Evolutionary conservation across 2,797 vertebrate species (phyloP), one percentile per base, ranked within the genome.

Genomic region (Telmatherina bonti): DNA sequence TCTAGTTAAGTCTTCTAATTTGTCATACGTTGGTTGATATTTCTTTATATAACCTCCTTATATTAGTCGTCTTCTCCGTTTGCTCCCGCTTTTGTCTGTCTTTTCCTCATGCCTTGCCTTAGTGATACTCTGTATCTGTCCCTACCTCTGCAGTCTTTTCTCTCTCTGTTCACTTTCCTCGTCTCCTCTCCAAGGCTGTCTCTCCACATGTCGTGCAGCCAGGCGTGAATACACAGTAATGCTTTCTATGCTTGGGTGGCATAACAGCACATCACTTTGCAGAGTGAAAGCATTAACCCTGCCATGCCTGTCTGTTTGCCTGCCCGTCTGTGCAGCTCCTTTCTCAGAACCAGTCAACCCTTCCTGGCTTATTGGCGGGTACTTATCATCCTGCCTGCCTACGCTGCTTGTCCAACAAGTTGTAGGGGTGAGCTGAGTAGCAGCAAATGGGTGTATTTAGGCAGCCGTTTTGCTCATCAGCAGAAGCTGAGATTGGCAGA

Each of bases 171-270:
- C 74, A 78, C 76, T 83, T 55, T 69, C 71, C 68, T 81, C 43
- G 65, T 74, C 74, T 81, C 75, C 68, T 85, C 61, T 64, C 68
- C 30, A 72, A 81, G 81, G 66, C 74, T 84, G 74, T 81, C 80
- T 88, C 84, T 86, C 72, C 75, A 86, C 15, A 77, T 89, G 86
- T 83, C 41, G 67, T 89, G 86, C 92, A 93, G 81, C 83, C 91
- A 90, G 85, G 92, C 93, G 84, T 94, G 75, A 94, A 93, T 88
- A 87, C 91, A 84, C 89, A 82, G 86, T 92, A 92, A 94, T 93
- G 93, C 93, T 92, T 92, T 91, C 93, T 93, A 90, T 93, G 85
- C 92, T 90, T 88, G 84, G 90, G 87, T 92, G 93, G 92, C 89
- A 92, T 91, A 92, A 91, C 90, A 87, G 88, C 92, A 92, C 93